Evolutionary conservation across 2,797 vertebrate genomes (phyloP), one percentile per base, ranked within the genome.

Genomic region (Trematomus bernacchii): DNA sequence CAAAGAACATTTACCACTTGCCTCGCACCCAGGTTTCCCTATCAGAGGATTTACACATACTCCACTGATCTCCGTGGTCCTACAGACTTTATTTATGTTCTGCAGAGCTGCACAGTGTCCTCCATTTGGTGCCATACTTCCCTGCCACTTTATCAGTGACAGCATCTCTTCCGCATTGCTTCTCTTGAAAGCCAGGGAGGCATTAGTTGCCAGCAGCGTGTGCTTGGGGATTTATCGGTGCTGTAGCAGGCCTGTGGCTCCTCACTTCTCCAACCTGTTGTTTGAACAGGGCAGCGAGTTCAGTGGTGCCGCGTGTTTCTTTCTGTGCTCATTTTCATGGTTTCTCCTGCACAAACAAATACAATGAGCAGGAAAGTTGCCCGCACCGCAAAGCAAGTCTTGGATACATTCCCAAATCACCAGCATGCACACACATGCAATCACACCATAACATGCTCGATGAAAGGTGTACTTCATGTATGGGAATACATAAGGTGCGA

Each of bases 211-310:
- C 79, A 67, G 72, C 73, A 74, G 65, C 3, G n/a, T 54, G 63
- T 18, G 76, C 66, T 73, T 52, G 42, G 75, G 87, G 86, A 93
- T 92, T 92, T 90, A 91, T 91, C 18, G 65, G 50, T 61, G 73
- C 69, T 6, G 53, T 23, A 46, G 69, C 73, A 44, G 78, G 58
- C 48, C 73, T 82, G 67, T 59, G 53, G 66, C 78, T 82, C 57
- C 76, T 66, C 52, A 76, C 76, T 19, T 71, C 85, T 78, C 55
- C 40, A 62, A 88, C 83, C 72, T 86, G 87, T 77, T 92, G 79
- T 86, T 79, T 74, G 57, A 88, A 76, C 60, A 58, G 27, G 54
- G 73, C 6, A 70, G 72, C 68, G 77, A 85, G 81, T 55, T 73
- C 47, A 54, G 68, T 64, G 46, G 73, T 64, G 71, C 73, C 23